Conservation (phyloP, 2,113 vertebrate genomes). For the Anas platyrhynchos region DNA sequence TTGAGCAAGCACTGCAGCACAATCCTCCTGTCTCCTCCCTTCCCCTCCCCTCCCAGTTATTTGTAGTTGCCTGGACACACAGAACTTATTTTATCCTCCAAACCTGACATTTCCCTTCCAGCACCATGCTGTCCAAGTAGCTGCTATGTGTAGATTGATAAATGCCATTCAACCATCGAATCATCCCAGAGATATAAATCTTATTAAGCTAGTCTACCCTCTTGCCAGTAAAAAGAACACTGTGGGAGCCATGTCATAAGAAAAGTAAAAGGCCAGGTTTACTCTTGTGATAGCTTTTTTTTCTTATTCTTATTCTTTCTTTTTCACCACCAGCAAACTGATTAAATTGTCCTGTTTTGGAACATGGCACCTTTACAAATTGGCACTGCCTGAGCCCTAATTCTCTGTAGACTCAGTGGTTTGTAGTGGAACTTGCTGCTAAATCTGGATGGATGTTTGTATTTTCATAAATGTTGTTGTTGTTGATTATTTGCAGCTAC, state of each 20-base stretch:
- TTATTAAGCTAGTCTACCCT: background rate
- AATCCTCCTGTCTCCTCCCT: background rate
- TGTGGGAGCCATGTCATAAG: background rate
- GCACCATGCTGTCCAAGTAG: background rate
- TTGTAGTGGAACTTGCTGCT: background rate
- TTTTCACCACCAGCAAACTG: background rate
- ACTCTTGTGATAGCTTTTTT: background rate
- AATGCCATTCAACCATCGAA: background rate
- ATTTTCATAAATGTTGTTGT: background rate
- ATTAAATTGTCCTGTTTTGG: background rate
- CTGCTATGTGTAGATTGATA: background rate
- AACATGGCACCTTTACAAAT: background rate
- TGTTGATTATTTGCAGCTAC: background rate
- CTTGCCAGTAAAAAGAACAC: background rate
- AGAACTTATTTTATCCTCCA: background rate
- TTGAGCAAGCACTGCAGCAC: rapidly evolving
- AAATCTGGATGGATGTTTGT: background rate
- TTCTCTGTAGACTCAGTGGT: background rate
- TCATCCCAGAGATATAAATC: background rate
- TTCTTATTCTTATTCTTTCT: background rate
- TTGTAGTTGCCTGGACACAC: background rate
- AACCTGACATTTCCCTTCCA: no score
- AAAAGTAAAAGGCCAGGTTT: background rate
- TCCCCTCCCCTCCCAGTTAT: background rate
- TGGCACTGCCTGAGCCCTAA: background rate